These are phyloP conservation scores for Zootoca vivipara DNA, from an alignment of 2,113 vertebrate species.

Conservation along the genomic window DNA sequence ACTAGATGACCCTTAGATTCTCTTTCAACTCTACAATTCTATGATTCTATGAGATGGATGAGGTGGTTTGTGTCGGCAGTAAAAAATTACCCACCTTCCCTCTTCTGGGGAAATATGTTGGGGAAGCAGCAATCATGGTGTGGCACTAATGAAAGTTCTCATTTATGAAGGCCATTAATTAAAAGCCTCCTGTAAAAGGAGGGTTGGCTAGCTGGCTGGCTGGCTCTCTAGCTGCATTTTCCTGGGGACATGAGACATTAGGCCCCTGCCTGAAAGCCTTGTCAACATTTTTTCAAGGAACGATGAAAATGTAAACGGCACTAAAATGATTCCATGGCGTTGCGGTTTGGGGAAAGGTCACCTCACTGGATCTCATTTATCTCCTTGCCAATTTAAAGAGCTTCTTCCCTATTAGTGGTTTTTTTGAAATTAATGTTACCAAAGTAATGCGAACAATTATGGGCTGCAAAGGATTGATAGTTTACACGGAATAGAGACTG, in stretches of 20 bases:
- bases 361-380: conserved; percentile 70
- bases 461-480: conserved; percentile 72
- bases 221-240: neutral
- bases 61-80: conserved; percentile 43
- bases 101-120: conserved; percentile 32
- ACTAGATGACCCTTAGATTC: too few species aligned
- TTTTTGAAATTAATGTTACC: conserved; percentile 80
- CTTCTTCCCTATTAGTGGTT: conserved; percentile 77
- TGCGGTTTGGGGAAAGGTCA: conserved; percentile 69
- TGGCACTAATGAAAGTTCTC: conserved; percentile 54
- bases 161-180: conserved; percentile 74
- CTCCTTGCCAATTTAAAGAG: conserved; percentile 73
- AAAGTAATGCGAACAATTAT: conserved; percentile 76
- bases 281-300: conserved; percentile 76
- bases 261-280: conserved; percentile 66
- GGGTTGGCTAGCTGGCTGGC: neutral
- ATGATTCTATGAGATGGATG: accelerated
- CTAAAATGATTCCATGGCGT: conserved; percentile 79
- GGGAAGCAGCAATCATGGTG: neutral
- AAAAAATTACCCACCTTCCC: conserved; percentile 37
- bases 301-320: conserved; percentile 80
- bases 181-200: conserved; percentile 35
- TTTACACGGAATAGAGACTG: conserved; percentile 41
- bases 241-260: conserved; percentile 58
- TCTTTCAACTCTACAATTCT: too few species aligned